Conservation (phyloP, 2,797 vertebrate species). For the Oryzias dopingdopingensis region DNA sequence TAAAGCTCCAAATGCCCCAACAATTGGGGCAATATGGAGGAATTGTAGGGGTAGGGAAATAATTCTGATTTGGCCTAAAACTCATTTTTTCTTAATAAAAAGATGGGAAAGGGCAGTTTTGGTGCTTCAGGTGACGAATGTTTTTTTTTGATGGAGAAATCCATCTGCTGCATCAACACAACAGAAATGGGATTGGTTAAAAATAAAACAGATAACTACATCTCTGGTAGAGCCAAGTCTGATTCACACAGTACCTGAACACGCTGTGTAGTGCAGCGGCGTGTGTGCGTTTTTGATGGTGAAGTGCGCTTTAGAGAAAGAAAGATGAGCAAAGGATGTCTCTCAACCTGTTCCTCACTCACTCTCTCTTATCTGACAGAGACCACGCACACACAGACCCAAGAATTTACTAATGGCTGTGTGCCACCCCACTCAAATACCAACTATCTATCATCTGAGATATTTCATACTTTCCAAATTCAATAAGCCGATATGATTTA, state of each 20-base stretch:
- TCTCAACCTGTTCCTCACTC: constrained; percentile 26
- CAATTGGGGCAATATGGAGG: too few relatives aligned
- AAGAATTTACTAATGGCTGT: constrained; percentile 40
- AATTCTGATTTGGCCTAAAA: constrained; percentile 5
- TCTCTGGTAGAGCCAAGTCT: constrained; percentile 32
- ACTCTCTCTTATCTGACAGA: constrained; percentile 2
- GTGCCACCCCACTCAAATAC: constrained; percentile 63
- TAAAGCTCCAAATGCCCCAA: too few relatives aligned
- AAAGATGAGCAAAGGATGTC: constrained; percentile 4
- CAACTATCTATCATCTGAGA: constrained; percentile 65
- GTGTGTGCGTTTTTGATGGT: neutral
- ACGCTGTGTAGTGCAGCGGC: constrained; percentile 7
- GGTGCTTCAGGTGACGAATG: constrained; percentile 76
- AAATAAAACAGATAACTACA: constrained; percentile 19
- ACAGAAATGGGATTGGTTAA: constrained; percentile 66
- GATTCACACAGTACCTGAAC: constrained; percentile 44
- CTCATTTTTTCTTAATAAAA: constrained; percentile 56
- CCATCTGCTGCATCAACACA: constrained; percentile 78
- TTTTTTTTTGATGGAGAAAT: constrained; percentile 55
- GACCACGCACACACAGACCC: constrained; percentile 9
- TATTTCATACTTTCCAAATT: constrained; percentile 65
- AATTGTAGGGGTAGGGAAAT: too few relatives aligned
- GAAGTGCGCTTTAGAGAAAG: neutral
- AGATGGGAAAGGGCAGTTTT: constrained; percentile 55
- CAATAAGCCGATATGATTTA: constrained; percentile 66